A percentile compares a stretch with the other conserved stretches of the same genome.
phyloP scores from a whole-genome alignment of 2,888 invertebrate genomes.

The Nowickia ferox region DNA sequence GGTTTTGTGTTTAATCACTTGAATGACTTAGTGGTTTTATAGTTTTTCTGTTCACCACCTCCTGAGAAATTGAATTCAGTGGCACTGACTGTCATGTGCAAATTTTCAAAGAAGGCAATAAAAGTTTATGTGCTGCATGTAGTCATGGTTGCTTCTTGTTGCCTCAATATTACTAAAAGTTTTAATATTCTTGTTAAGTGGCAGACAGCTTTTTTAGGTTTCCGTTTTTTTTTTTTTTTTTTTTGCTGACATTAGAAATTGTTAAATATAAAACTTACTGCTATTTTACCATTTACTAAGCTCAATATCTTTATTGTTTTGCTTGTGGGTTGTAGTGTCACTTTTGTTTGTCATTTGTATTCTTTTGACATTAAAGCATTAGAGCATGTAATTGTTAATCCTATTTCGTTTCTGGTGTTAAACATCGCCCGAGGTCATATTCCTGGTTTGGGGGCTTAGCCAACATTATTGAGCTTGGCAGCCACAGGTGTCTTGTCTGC shows the following conservation, averaged over 20 bases:
- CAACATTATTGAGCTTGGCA: background rate
- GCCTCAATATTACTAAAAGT: conserved; percentile 56
- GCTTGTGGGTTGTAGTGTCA: conserved; percentile 15
- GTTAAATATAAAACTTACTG: conserved; percentile 10
- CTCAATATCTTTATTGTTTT: conserved; percentile 8
- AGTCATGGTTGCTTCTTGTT: background rate
- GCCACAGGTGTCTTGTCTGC: conserved; percentile 69
- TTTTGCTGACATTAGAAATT: conserved; percentile 50
- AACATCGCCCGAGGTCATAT: conserved; percentile 26
- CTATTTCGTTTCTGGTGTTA: conserved; percentile 9
- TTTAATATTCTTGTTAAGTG: conserved; percentile 63
- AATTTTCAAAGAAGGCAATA: conserved; percentile 47
- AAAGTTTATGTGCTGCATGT: conserved; percentile 49
- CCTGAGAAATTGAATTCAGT: conserved; percentile 4
- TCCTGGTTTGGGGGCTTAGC: background rate
- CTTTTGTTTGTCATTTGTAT: conserved; percentile 67
- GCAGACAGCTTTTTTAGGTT: conserved; percentile 45
- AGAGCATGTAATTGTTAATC: conserved; percentile 68
- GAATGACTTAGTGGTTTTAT: conserved; percentile 66
- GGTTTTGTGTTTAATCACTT: conserved; percentile 47
- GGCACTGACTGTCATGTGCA: conserved; percentile 23
- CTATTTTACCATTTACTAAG: background rate
- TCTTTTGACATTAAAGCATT: conserved; percentile 64
- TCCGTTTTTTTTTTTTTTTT: background rate
- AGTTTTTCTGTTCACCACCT: conserved; percentile 17